phyloP scores from a whole-genome alignment of 1,140 invertebrate species.

The Daktulosphaira vitifoliae region DNA sequence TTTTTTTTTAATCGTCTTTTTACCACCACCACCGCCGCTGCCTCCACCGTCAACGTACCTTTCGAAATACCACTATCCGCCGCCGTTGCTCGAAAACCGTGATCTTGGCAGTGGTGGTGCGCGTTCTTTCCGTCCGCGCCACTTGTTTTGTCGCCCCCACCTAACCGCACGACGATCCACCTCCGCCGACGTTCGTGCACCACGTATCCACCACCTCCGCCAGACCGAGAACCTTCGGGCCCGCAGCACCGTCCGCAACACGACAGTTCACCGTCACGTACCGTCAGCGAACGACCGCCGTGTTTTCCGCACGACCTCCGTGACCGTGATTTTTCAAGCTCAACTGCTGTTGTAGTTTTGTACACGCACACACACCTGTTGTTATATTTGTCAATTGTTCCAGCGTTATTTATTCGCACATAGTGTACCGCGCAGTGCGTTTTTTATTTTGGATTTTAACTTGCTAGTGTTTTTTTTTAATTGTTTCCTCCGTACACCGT shows the following conservation, averaged over 20 bases:
- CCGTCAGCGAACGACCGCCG: neutral
- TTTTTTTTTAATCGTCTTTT: neutral
- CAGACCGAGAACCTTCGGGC: neutral
- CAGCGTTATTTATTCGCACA: too few species aligned
- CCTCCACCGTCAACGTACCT: neutral
- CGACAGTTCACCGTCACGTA: neutral
- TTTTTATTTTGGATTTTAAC: too few species aligned
- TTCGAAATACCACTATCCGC: too few species aligned
- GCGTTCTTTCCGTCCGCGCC: neutral
- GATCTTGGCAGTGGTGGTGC: slow-evolving; percentile 21
- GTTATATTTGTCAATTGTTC: too few species aligned
- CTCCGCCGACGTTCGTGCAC: neutral
- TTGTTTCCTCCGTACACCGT: too few species aligned
- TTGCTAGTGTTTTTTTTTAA: too few species aligned
- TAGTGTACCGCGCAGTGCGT: too few species aligned
- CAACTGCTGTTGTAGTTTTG: too few species aligned
- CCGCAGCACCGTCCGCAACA: neutral
- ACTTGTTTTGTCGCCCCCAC: neutral
- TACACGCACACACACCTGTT: too few species aligned
- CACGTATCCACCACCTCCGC: neutral
- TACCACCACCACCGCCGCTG: neutral
- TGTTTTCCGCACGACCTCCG: neutral
- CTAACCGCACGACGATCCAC: neutral
- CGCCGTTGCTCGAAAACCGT: slow-evolving; percentile 1
- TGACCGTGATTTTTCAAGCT: too few species aligned